A percentile compares a stretch with the other conserved stretches of the same genome.
Evolutionary conservation across 1,140 invertebrate genomes (phyloP).

Genomic region (Tetranychus urticae): DNA sequence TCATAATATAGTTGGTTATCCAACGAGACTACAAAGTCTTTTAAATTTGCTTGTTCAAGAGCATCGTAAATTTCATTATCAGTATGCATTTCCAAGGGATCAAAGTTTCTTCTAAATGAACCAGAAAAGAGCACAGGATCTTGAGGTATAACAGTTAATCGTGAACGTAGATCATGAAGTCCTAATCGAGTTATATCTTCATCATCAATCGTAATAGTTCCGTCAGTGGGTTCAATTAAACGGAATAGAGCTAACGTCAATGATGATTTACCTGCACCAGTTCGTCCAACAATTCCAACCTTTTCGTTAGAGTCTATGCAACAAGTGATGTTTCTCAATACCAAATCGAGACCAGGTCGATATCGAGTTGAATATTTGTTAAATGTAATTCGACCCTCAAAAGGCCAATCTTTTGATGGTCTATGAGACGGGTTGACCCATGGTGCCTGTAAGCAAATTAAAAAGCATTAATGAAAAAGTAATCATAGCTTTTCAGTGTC

Average conservation of each 20-base stretch:
- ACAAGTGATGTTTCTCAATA: conserved; percentile 14
- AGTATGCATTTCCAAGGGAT: conserved; percentile 23
- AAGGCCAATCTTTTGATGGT: conserved; percentile 21
- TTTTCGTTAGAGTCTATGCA: conserved; percentile 24
- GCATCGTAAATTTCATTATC: conserved; percentile 14
- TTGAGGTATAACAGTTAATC: conserved; percentile 43
- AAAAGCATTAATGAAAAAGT: conserved; percentile 81
- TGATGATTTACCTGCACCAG: conserved; percentile 28
- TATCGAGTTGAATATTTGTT: conserved; percentile 38
- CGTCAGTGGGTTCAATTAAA: conserved; percentile 25
- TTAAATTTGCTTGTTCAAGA: conserved; percentile 14
- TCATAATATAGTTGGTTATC: not conserved
- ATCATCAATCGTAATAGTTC: not conserved
- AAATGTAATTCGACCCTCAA: conserved; percentile 36
- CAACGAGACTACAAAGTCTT: conserved; percentile 5
- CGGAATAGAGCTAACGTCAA: conserved; percentile 6
- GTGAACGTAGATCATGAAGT: conserved; percentile 11
- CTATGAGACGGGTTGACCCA: not conserved
- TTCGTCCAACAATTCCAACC: conserved; percentile 44
- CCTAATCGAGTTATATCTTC: not conserved
- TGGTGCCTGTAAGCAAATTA: conserved; percentile 28
- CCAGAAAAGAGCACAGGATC: conserved; percentile 40
- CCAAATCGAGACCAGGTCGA: conserved; percentile 22
- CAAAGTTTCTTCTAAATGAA: conserved; percentile 33
- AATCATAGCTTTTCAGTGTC: conserved; percentile 55